phyloP scores from a whole-genome alignment of 2,113 vertebrate genomes.

The Mesembrinibis cayennensis region DNA sequence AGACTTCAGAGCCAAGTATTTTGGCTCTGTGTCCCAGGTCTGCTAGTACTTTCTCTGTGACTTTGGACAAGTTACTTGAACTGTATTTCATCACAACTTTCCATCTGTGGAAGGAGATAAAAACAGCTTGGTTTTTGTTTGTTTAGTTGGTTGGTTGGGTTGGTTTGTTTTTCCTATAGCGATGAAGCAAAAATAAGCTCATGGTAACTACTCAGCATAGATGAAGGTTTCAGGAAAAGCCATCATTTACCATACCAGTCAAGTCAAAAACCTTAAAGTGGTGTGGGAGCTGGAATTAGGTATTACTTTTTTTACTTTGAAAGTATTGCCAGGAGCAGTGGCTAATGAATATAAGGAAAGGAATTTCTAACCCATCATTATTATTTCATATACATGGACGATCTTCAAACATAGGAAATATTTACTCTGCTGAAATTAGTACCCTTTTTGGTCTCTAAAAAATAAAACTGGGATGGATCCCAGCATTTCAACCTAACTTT shows the following conservation, averaged over 20 bases:
- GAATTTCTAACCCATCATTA: not conserved
- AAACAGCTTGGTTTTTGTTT: not conserved
- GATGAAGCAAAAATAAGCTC: not conserved
- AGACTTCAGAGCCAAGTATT: not conserved
- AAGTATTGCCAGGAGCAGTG: not conserved
- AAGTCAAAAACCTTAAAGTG: not conserved
- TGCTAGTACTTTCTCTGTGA: not conserved
- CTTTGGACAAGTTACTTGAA: not conserved
- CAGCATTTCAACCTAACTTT: not conserved
- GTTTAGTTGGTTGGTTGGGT: not conserved
- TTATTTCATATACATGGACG: not conserved
- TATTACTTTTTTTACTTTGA: not conserved
- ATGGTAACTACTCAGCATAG: not conserved
- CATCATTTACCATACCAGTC: not conserved
- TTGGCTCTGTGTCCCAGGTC: not conserved
- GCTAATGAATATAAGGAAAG: not conserved
- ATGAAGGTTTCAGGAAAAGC: not conserved
- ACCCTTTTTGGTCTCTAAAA: not conserved
- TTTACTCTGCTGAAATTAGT: not conserved
- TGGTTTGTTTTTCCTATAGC: not conserved
- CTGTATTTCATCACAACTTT: not conserved
- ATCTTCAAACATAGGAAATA: not conserved
- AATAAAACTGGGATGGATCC: not conserved
- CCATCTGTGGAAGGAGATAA: not conserved
- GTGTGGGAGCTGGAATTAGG: not conserved